Base-by-base conservation (phyloP, 1,140 invertebrate genomes). In the Dufourea novaeangliae region DNA sequence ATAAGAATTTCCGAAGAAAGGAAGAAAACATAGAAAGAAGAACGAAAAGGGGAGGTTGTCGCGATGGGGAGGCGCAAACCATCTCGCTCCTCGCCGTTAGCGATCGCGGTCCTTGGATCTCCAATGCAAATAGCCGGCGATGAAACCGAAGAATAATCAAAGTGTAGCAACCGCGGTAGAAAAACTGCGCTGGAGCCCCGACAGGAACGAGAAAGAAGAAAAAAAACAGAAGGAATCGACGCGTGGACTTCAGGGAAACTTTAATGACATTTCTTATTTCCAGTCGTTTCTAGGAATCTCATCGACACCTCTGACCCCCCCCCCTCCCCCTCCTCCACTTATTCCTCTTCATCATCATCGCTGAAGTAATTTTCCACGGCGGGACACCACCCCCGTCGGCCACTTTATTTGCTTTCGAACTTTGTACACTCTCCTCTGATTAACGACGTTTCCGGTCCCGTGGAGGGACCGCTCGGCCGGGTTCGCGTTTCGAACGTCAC, bases 241-340 rank as follows among this genome's bases (percentile, higher is more conserved):
- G 79, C 62, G 61, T 44, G 63, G 76, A 29, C 59, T 41, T 62
- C 66, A 54, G 41, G 73, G 78, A 83, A 87, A 84, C 83, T 87
- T 87, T 86, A 86, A 86, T 86, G 85, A 85, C 83, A 86, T 86
- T 86, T 86, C 85, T 86, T 86, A 86, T 83, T 85, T 86, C 74
- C 72, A 56, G 25, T 32, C 34, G 59, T 34, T 62, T n/a, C 59
- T 25, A n/a, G 34, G 59, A 25, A 72, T 79, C 63, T 54, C 69
- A 67, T 74, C 70, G 57, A 74, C 63, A 32, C 62, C 63, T 62
- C 81, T 22, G 32, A 7, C 56, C 25, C 22, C 50, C 22, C 25
- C 52, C 41, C 29, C 10, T 29, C 12, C 7, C 50, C 1, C 10
- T n/a, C 8, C 12, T 10, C 32, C 72, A 44, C 59, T 44, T 57